These are phyloP conservation scores for Blastobasis adustella DNA, from an alignment of 2,888 invertebrate species.

Conservation along the genomic window DNA sequence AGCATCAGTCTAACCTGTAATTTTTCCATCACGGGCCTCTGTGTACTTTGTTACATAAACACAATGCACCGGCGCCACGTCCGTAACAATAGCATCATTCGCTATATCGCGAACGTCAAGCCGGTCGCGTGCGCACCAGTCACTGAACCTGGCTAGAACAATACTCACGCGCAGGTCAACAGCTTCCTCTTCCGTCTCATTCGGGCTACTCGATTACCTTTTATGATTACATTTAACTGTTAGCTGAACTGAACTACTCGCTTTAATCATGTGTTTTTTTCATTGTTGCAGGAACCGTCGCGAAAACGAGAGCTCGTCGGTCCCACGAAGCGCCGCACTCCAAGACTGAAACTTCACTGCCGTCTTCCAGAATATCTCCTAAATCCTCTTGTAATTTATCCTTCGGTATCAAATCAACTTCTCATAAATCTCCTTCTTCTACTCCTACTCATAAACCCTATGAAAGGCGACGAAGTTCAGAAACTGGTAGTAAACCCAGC, in stretches of 20 bases:
- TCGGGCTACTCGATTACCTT: background rate
- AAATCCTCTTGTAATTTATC: conserved; percentile 55
- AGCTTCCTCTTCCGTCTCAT: conserved; percentile 44
- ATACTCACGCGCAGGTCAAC: conserved; percentile 48
- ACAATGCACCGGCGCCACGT: conserved; percentile 10
- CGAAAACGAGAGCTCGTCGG: conserved; percentile 54
- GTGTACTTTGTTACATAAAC: conserved; percentile 1
- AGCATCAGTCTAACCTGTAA: background rate
- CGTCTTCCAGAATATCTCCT: conserved; percentile 67
- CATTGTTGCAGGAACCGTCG: conserved; percentile 59
- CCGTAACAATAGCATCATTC: conserved; percentile 41
- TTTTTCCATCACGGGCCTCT: background rate
- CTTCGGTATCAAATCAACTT: conserved; percentile 49
- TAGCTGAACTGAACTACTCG: background rate
- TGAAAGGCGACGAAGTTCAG: conserved; percentile 54
- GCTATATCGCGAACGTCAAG: conserved; percentile 46
- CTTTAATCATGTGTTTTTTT: conserved; percentile 16
- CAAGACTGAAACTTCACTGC: conserved; percentile 64
- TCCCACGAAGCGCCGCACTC: conserved; percentile 51
- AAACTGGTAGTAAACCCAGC: conserved; percentile 51
- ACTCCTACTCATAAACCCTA: conserved; percentile 35
- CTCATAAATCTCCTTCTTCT: conserved; percentile 40
- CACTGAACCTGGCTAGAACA: conserved; percentile 58
- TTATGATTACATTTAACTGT: conserved; percentile 7
- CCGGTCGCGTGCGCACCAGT: conserved; percentile 44